Percentiles rank a stretch among this genome's conserved stretches.
Evolutionary conservation across 1,140 invertebrate genomes (phyloP).

Genomic region (Drosophila mauritiana): DNA sequence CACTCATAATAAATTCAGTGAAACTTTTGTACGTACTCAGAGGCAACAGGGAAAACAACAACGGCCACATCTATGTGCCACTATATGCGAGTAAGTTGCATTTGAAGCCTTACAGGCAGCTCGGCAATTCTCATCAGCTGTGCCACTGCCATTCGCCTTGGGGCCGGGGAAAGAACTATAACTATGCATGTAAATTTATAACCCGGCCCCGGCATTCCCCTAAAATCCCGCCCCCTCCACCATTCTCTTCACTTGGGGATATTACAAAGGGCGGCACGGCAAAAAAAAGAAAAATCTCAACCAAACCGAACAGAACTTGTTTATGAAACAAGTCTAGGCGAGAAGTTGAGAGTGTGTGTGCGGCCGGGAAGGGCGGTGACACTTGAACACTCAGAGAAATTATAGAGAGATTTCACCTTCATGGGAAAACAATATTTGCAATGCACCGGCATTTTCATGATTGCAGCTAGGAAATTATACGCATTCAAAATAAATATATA

Average conservation of each 20-base stretch:
- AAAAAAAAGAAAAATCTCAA: slow-evolving; percentile 20
- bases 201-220: slow-evolving; percentile 22
- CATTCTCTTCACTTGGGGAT: not conserved
- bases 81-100: slow-evolving; percentile 48
- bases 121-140: slow-evolving; percentile 58
- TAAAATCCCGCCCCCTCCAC: not conserved
- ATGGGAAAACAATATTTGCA: no score
- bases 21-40: slow-evolving; percentile 68
- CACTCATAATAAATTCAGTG: slow-evolving; percentile 75
- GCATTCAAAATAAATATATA: no score
- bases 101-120: slow-evolving; percentile 52
- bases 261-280: slow-evolving; percentile 2
- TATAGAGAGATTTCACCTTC: not conserved
- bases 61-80: slow-evolving; percentile 37
- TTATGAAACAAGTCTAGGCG: slow-evolving; percentile 64
- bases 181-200: slow-evolving; percentile 77
- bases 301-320: slow-evolving; percentile 55
- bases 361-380: slow-evolving; percentile 20
- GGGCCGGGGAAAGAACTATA: slow-evolving; percentile 46
- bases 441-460: not conserved
- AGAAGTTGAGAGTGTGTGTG: slow-evolving; percentile 36
- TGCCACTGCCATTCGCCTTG: slow-evolving; percentile 38
- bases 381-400: slow-evolving; percentile 15
- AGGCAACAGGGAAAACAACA: slow-evolving; percentile 45
- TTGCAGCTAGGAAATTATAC: no score